Evolutionary conservation across 2,888 invertebrate species (phyloP).

Genomic region (Eilema depressum): DNA sequence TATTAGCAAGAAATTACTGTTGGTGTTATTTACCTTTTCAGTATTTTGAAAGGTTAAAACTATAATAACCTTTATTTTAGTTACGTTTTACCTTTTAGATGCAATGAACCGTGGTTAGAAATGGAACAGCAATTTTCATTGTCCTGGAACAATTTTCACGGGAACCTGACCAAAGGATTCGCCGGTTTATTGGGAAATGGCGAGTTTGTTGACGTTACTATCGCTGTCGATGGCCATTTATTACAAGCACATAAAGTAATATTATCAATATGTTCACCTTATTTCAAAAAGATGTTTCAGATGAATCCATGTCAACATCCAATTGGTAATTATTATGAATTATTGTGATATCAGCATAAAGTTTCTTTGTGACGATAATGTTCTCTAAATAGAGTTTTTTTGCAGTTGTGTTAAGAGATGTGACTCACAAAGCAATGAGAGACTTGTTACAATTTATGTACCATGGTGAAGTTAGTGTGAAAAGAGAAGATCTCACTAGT

Average conservation of each 20-base stretch:
- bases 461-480: constrained; percentile 91
- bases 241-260: constrained; percentile 91
- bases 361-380: constrained; percentile 21
- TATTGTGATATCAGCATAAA: constrained; percentile 25
- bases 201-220: constrained; percentile 88
- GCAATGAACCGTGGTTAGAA: constrained; percentile 73
- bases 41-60: not conserved
- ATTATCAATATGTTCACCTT: constrained; percentile 90
- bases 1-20: constrained; percentile 49
- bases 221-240: constrained; percentile 89
- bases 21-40: constrained; percentile 29
- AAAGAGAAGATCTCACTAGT: constrained; percentile 90
- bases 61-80: constrained; percentile 18
- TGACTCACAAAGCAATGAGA: constrained; percentile 90
- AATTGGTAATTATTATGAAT: constrained; percentile 77
- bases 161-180: constrained; percentile 89
- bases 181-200: constrained; percentile 87
- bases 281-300: constrained; percentile 90
- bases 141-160: constrained; percentile 92
- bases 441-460: constrained; percentile 92
- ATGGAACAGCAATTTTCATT: constrained; percentile 90
- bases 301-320: constrained; percentile 90
- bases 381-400: constrained; percentile 36
- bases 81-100: constrained; percentile 57
- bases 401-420: constrained; percentile 90